Evolutionary conservation across 2,797 vertebrate species (phyloP), one percentile per base, ranked within the genome.

Genomic region (Hoplostethus mediterraneus): DNA sequence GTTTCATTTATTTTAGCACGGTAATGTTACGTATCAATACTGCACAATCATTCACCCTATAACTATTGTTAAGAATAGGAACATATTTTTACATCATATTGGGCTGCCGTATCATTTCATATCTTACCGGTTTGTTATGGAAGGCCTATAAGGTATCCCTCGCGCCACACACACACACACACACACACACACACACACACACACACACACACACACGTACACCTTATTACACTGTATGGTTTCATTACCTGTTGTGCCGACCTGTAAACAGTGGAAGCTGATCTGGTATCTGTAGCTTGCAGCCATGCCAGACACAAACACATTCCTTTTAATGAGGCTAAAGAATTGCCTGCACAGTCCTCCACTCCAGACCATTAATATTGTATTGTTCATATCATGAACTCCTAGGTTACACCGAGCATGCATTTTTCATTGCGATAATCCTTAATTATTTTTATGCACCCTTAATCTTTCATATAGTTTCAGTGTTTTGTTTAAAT

Each of bases 391-490:
- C 89, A 92, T 94, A 92, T 93, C 91, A 94, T 94, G 85, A 88
- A 90, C 90, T 91, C 87, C 90, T 93, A 93, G 88, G 91, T 91
- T 94, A 93, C 88, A 90, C 84, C 84, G 75, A 87, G 81, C 92
- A 92, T 92, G 89, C 88, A 93, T 92, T 93, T 94, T 93, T 93
- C 81, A 94, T 93, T 90, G 87, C 84, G 82, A 91, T 93, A 93
- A 93, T 92, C 89, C 88, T 90, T 92, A 92, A 91, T 94, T 93
- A 92, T 91, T 93, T 93, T 91, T 90, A 91, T 92, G 89, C 91
- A 85, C 84, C 87, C 91, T 92, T 91, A 93, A 92, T 94, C 91
- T 90, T 94, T 93, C 84, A 93, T 90, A 89, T 87, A 87, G 88
- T 89, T 90, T 89, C 90, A 88, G 84, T 93, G 91, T 94, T 94